Percentiles rank a stretch among this genome's conserved stretches.
phyloP scores from a whole-genome alignment of 1,140 invertebrate genomes.

The Cydia splendana region DNA sequence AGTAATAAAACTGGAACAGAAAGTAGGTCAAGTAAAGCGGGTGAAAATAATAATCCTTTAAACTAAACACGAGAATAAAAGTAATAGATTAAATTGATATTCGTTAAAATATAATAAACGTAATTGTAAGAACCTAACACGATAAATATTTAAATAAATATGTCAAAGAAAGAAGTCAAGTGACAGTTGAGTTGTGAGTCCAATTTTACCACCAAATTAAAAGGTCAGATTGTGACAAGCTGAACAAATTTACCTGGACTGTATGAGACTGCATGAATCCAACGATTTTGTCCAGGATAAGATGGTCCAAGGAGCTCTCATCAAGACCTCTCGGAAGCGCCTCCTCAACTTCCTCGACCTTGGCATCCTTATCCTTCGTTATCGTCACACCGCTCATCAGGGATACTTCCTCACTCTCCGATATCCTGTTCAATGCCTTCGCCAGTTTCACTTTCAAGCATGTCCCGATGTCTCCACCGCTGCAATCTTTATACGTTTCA shows the following conservation, averaged over 20 bases:
- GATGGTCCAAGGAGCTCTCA: slow-evolving; percentile 85
- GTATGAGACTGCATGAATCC: slow-evolving; percentile 88
- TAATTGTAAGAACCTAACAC: too few species aligned
- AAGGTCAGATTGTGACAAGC: neutral
- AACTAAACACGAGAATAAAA: neutral
- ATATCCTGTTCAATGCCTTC: slow-evolving; percentile 85
- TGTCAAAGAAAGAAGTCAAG: too few species aligned
- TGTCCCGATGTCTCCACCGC: slow-evolving; percentile 83
- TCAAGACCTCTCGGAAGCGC: slow-evolving; percentile 85
- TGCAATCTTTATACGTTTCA: slow-evolving; percentile 87
- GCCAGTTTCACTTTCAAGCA: slow-evolving; percentile 89
- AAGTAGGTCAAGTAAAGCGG: slow-evolving; percentile 22
- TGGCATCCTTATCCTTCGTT: slow-evolving; percentile 81
- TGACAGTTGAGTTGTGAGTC: neutral
- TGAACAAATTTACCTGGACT: slow-evolving; percentile 82
- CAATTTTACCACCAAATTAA: neutral
- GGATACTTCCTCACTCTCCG: slow-evolving; percentile 81
- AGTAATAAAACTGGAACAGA: neutral
- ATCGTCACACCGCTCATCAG: slow-evolving; percentile 87
- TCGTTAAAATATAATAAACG: too few species aligned
- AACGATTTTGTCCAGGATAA: slow-evolving; percentile 87
- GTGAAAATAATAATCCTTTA: neutral
- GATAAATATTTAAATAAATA: too few species aligned
- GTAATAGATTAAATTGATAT: too few species aligned
- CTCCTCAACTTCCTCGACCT: slow-evolving; percentile 73